A percentile compares a stretch with the other conserved stretches of the same genome.
Conservation (phyloP, 1,140 invertebrate genomes). For the Aphelenchoides avenae region DNA sequence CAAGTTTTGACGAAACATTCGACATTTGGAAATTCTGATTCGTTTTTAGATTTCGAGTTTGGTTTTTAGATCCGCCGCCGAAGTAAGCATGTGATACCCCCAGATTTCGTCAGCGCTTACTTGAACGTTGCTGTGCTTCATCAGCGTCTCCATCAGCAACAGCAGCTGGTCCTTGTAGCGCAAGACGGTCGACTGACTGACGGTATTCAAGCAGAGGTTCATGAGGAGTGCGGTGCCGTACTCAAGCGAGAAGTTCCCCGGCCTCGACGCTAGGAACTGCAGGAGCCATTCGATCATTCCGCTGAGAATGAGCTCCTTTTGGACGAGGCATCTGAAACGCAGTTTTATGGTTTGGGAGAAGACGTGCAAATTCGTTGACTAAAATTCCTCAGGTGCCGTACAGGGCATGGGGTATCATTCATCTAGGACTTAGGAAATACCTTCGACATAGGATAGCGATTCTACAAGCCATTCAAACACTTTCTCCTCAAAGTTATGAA, state of each 20-base stretch:
- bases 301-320: slow-evolving; percentile 44
- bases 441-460: too few relatives aligned
- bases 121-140: slow-evolving; percentile 32
- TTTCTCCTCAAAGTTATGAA: too few relatives aligned
- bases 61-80: not conserved
- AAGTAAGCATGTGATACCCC: not conserved
- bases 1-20: not conserved
- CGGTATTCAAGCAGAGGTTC: slow-evolving; percentile 43
- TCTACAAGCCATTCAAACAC: too few relatives aligned
- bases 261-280: slow-evolving; percentile 17
- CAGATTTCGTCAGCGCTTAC: too few relatives aligned
- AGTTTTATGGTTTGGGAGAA: not conserved
- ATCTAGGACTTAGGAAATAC: too few relatives aligned
- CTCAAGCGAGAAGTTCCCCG: slow-evolving; percentile 33
- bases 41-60: not conserved
- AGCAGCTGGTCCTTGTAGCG: slow-evolving; percentile 41
- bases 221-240: slow-evolving; percentile 42
- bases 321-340: slow-evolving; percentile 29
- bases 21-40: slow-evolving; percentile 2
- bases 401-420: too few relatives aligned
- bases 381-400: too few relatives aligned
- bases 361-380: not conserved
- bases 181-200: slow-evolving; percentile 44
- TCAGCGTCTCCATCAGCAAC: slow-evolving; percentile 20
- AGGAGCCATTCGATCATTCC: slow-evolving; percentile 50